Evolutionary conservation across 2,888 invertebrate genomes (phyloP).

Genomic region (Plebejus argus): DNA sequence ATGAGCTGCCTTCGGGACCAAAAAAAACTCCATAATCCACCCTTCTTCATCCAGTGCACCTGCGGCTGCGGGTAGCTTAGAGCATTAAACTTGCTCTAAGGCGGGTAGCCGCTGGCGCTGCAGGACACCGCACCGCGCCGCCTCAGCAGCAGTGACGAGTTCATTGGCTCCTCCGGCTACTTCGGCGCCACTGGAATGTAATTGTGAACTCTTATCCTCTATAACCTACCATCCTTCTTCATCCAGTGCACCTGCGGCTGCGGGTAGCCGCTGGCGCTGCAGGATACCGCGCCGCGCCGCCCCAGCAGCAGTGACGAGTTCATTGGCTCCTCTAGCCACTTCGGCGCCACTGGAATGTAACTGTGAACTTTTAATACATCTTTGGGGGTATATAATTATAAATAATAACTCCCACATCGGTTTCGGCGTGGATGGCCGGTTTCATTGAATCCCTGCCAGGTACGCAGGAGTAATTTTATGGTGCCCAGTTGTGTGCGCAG

Average conservation of each 20-base stretch:
- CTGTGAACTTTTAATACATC: neutral
- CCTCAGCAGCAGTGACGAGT: conserved; percentile 87
- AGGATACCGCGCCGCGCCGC: conserved; percentile 85
- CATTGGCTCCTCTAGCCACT: conserved; percentile 87
- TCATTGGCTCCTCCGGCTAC: conserved; percentile 87
- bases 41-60: conserved; percentile 88
- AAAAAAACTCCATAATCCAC: too few species aligned
- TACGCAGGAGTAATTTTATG: too few species aligned
- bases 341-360: conserved; percentile 84
- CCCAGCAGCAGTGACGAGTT: conserved; percentile 88
- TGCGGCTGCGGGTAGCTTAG: conserved; percentile 88
- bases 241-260: conserved; percentile 88
- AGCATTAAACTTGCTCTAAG: too few species aligned
- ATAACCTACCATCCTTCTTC: conserved; percentile 84
- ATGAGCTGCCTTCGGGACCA: too few species aligned
- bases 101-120: conserved; percentile 90
- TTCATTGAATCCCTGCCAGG: too few species aligned
- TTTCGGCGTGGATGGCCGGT: too few species aligned
- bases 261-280: conserved; percentile 90
- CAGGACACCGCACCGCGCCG: conserved; percentile 87
- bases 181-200: conserved; percentile 85
- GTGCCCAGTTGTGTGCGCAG: too few species aligned
- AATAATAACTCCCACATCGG: too few species aligned
- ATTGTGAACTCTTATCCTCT: neutral
- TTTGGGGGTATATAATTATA: neutral